These are phyloP conservation scores for Diarsia rubi DNA, from an alignment of 2,888 invertebrate genomes.

Conservation along the genomic window DNA sequence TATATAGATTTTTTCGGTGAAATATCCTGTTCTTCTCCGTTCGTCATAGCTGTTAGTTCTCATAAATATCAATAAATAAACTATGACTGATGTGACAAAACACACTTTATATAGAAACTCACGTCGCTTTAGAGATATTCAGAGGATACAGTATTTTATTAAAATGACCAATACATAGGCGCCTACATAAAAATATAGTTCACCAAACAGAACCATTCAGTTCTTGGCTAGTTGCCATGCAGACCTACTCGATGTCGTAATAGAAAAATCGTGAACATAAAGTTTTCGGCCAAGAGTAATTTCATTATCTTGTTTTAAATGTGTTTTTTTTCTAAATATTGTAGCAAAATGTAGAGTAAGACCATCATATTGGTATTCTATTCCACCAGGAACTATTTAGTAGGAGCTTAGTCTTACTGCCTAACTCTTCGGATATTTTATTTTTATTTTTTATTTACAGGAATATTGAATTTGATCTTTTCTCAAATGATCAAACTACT, in stretches of 20 bases:
- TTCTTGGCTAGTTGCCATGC: constrained; percentile 48
- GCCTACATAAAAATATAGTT: constrained; percentile 7
- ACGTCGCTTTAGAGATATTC: background rate
- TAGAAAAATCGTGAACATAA: constrained; percentile 42
- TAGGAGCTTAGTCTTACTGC: background rate
- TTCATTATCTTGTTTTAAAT: constrained; percentile 24
- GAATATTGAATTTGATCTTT: background rate
- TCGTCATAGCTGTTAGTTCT: too few species aligned
- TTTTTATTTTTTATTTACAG: background rate
- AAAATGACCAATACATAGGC: background rate
- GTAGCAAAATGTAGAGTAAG: background rate
- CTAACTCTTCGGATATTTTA: background rate
- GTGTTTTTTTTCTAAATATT: background rate
- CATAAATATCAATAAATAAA: background rate
- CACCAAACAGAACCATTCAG: background rate
- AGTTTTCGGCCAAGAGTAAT: constrained; percentile 31
- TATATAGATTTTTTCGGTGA: too few species aligned
- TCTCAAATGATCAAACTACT: background rate
- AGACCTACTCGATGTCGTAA: constrained; percentile 23
- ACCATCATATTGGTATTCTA: background rate
- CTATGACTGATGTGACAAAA: background rate
- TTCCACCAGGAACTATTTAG: background rate
- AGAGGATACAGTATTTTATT: background rate
- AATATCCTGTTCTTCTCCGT: too few species aligned
- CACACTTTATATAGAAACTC: background rate